phyloP scores from a whole-genome alignment of 2,113 vertebrate species.

The Bubo blakistoni region DNA sequence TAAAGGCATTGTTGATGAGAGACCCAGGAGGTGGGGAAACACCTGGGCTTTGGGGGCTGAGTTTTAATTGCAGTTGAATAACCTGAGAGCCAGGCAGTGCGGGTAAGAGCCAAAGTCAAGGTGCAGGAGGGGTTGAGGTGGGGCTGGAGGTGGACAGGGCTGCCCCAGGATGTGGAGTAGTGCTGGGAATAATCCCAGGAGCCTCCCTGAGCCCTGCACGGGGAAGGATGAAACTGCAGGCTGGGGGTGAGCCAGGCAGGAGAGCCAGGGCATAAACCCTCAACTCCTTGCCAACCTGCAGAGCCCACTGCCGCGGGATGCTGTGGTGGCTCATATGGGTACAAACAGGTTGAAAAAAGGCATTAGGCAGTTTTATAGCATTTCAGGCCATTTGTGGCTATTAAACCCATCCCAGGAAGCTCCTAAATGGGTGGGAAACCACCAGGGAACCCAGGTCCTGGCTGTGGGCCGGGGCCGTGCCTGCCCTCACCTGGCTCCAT shows the following conservation, averaged over 20 bases:
- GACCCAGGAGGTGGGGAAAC: neutral
- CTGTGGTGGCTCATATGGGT: neutral
- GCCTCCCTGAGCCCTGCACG: rapidly evolving
- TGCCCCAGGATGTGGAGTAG: neutral
- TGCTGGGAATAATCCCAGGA: neutral
- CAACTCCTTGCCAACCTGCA: neutral
- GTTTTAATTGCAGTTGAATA: neutral
- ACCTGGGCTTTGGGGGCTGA: neutral
- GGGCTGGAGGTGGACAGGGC: neutral
- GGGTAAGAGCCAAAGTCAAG: neutral
- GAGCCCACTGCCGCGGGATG: rapidly evolving
- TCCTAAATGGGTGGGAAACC: neutral
- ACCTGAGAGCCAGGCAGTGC: neutral
- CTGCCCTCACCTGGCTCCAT: conserved; percentile 83
- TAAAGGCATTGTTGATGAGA: neutral
- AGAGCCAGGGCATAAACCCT: neutral
- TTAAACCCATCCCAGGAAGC: neutral
- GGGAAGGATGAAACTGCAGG: neutral
- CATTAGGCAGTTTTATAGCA: neutral
- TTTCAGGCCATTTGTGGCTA: neutral
- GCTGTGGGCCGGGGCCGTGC: rapidly evolving
- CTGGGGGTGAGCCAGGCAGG: neutral
- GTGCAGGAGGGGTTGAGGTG: neutral
- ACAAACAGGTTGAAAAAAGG: neutral
- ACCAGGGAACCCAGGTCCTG: rapidly evolving